phyloP scores from a whole-genome alignment of 2,888 invertebrate genomes.

The Noctua comes region DNA sequence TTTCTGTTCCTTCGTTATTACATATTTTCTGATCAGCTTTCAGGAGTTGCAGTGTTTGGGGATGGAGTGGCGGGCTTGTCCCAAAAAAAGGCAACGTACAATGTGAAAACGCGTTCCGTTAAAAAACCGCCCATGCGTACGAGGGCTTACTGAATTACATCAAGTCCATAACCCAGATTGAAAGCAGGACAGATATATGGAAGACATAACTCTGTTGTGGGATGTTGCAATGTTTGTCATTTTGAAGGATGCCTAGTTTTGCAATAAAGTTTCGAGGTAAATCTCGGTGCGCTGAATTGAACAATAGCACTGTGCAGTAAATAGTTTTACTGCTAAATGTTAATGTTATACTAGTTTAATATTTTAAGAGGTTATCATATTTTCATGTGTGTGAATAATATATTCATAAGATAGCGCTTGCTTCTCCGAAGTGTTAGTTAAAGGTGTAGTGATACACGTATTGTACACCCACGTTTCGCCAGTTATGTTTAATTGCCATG shows the following conservation, averaged over 20 bases:
- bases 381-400: neutral
- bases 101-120: neutral
- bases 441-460: neutral
- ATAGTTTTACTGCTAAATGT: constrained; percentile 2
- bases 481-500: neutral
- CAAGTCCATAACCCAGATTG: constrained; percentile 53
- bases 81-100: neutral
- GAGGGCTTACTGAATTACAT: constrained; percentile 25
- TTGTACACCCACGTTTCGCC: neutral
- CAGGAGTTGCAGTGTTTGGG: neutral
- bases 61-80: neutral
- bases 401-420: neutral
- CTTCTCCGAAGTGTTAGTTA: neutral
- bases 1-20: neutral
- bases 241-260: constrained; percentile 14
- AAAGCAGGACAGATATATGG: constrained; percentile 42
- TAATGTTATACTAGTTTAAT: no score
- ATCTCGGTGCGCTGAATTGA: constrained; percentile 10
- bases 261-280: constrained; percentile 31
- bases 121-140: neutral
- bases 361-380: neutral
- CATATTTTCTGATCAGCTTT: neutral
- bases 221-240: constrained; percentile 12
- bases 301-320: constrained; percentile 5
- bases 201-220: constrained; percentile 27